Percentiles rank a stretch among this genome's conserved stretches.
These are phyloP conservation scores for Corythucha ciliata DNA, from an alignment of 2,888 invertebrate genomes.

Conservation along the genomic window DNA sequence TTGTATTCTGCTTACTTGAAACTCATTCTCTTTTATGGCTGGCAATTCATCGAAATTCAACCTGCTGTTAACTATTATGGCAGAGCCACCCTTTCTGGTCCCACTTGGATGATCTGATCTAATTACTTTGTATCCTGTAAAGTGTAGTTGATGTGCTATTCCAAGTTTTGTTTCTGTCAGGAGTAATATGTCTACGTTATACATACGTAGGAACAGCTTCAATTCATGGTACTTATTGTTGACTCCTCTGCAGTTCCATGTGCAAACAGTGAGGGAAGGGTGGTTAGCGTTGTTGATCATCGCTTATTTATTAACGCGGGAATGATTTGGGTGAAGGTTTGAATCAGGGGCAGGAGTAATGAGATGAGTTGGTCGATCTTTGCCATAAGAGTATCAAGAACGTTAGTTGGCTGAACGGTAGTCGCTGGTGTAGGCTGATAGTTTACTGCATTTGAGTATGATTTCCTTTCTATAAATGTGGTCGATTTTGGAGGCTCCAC, in stretches of 20 bases:
- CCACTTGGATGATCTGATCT: slow-evolving; percentile 16
- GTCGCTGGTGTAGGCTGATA: too few relatives aligned
- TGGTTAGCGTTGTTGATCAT: slow-evolving; percentile 5
- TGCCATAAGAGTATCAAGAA: slow-evolving; percentile 5
- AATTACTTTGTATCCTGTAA: neutral
- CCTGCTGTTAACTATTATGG: neutral
- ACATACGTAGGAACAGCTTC: slow-evolving; percentile 2
- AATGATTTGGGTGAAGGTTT: slow-evolving; percentile 10
- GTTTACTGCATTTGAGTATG: slow-evolving; percentile 7
- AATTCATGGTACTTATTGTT: slow-evolving; percentile 8
- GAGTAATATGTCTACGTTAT: slow-evolving; percentile 7
- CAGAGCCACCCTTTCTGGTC: slow-evolving; percentile 8
- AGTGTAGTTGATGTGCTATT: neutral
- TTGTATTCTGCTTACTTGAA: slow-evolving; percentile 15
- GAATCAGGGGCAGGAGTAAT: slow-evolving; percentile 4
- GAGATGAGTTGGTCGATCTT: slow-evolving; percentile 8
- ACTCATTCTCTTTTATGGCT: slow-evolving; percentile 4
- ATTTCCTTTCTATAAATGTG: neutral
- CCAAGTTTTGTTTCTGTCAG: slow-evolving; percentile 11
- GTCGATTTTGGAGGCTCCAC: neutral
- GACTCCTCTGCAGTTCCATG: slow-evolving; percentile 10
- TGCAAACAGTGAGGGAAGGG: slow-evolving; percentile 7
- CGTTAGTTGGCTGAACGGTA: slow-evolving; percentile 6
- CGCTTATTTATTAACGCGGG: slow-evolving; percentile 10
- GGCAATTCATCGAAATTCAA: slow-evolving; percentile 8